Conservation (phyloP, 2,113 vertebrate species). For the Neogale vison region DNA sequence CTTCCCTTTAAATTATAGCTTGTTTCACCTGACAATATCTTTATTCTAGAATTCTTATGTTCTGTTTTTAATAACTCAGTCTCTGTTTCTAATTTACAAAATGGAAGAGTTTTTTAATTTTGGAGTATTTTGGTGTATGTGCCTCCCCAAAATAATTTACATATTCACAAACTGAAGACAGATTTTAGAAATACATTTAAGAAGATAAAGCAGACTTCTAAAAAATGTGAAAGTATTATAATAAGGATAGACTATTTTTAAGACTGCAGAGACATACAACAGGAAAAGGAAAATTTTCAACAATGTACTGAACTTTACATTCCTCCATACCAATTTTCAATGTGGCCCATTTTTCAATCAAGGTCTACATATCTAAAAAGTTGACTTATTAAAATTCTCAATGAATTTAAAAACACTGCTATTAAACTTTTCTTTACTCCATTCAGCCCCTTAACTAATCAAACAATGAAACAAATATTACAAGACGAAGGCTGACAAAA, state of each 20-base stretch:
- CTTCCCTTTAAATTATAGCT: conserved; percentile 45
- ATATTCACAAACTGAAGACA: conserved; percentile 37
- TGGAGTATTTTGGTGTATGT: neutral
- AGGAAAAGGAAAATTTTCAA: conserved; percentile 20
- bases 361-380: conserved; percentile 64
- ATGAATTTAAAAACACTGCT: conserved; percentile 68
- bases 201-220: conserved; percentile 41
- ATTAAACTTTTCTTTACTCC: conserved; percentile 60
- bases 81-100: conserved; percentile 41
- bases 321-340: conserved; percentile 7
- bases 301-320: conserved; percentile 38
- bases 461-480: conserved; percentile 77
- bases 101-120: conserved; percentile 28
- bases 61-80: conserved; percentile 32
- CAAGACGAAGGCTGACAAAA: conserved; percentile 74
- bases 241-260: neutral
- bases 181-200: conserved; percentile 39
- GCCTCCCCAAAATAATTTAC: neutral
- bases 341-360: conserved; percentile 47
- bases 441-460: conserved; percentile 47
- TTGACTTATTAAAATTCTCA: conserved; percentile 68
- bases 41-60: conserved; percentile 51
- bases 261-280: conserved; percentile 13
- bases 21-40: conserved; percentile 23
- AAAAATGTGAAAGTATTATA: conserved; percentile 39